Evolutionary conservation across 2,888 invertebrate genomes (phyloP), one percentile per base, ranked within the genome.

Genomic region (Eustalomyia histrio): DNA sequence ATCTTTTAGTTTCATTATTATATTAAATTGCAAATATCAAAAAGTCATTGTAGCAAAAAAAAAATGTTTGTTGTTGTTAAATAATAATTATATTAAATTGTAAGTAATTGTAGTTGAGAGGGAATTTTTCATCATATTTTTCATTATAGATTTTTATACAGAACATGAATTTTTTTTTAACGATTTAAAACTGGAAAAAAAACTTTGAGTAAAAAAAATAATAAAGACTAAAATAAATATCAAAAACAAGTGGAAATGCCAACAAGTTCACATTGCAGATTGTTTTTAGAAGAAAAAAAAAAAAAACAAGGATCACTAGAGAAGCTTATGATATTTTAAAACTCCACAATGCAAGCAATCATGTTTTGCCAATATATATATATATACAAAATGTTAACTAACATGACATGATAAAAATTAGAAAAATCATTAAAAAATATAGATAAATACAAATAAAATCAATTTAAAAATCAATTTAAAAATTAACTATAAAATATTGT

Each of bases 211-310:
- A n/a, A n/a, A n/a, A n/a, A n/a, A n/a, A n/a, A n/a, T n/a, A n/a
- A n/a, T n/a, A n/a, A n/a, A n/a, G n/a, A n/a, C n/a, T n/a, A 7
- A 29, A 29, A 29, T 29, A 67, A 60, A 64, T 43, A 55, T 17
- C 14, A 55, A 73, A n/a, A 69, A 50, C 79, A 79, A 79, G 79
- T 74, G 74, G 64, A 79, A 79, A 79, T 79, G 79, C 79, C 79
- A 79, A 65, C 74, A 74, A 79, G 60, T 74, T 79, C 68, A 58
- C 69, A 69, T 74, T 74, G 57, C 35, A 63, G 35, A 57, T 68
- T 47, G 35, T 18, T 53, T 18, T 53, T 50, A 43, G 4, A 47
- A 57, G 24, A 52, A 57, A 72, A 17, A 24, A 29, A 53, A 9
- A 47, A 57, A 35, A 52, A 57, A 78, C 33, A 24, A 29, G 76